Evolutionary conservation across 2,888 invertebrate genomes (phyloP), one percentile per base, ranked within the genome.

Genomic region (Cephus pulcher): DNA sequence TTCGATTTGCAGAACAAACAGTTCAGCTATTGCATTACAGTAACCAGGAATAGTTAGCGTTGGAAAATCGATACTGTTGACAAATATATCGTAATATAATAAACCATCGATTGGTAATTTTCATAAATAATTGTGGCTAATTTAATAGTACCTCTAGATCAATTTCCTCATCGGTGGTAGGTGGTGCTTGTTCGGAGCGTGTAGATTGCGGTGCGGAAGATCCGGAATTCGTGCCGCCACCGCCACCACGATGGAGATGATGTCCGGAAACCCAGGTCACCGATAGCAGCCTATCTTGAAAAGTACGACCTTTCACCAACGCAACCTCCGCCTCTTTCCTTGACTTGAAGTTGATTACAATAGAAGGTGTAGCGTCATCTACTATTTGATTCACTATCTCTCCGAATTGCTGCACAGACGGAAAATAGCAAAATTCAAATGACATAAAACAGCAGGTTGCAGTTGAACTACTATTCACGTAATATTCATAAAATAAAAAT

Each of bases 301-400:
- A 95, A 85, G 95, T 94, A 83, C 95, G 94, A 23, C 97, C 97
- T 88, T 96, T 95, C 79, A 95, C 92, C 85, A 95, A 92, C 1
- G 96, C 97, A 82, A 94, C 93, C 91, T 97, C 97, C 0, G 97
- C 97, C 88, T 96, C 96, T 88, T 95, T 95, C 74, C 97, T 93
- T 69, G 95, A 94, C 85, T 95, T 94, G 92, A 95, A 97, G 90
- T 95, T 95, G 76, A 97, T 92, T 74, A 95, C 94, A 83, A 96
- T 93, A 86, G 96, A 95, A 30, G 97, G 97, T 80, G 96, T 94
- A 40, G 94, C 94, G 76, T 95, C 94, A 89, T 96, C 96, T 83
- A 95, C 95, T 78, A 95, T 94, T 89, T 96, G 96, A 90, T 96
- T 96, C n/a, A 95, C 95, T 83, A 98, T 95, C 89, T 96, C 96